Base-by-base conservation (phyloP, 2,888 invertebrate species). In the Anthophora plumipes region DNA sequence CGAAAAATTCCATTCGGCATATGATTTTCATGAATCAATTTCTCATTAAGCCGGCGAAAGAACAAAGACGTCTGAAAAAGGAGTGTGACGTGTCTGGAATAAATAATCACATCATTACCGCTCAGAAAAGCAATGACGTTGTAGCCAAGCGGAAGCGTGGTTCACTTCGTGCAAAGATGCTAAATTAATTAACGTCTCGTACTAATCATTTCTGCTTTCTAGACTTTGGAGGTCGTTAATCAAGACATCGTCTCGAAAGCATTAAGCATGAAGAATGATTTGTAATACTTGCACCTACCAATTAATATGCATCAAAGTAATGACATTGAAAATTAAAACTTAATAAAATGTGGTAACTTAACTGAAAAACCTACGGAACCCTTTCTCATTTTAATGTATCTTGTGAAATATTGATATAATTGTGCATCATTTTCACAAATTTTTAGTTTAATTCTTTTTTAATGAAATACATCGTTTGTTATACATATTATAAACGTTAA, bases 71-170 rank as follows among this genome's bases (percentile, higher is more conserved):
- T 48, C 31, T 52, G 20, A 37, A 55, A 57, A 46, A 70, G 57
- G 31, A 31, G 11, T 50, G 25, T 37, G 50, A 59, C 41, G 57
- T 57, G 67, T 68, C 25, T 12, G 22, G 52, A 78, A 80, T 80
- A 68, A 72, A 52, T 78, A 72, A 67, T 72, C 54, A 37, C 52
- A 50, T 78, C 61, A 66, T 61, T 70, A 59, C 50, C 25, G 63
- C 63, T 63, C 31, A 52, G 57, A 63, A 67, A 63, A 64, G 63
- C 57, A 63, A 69, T 67, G 82, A 72, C 60, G 78, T 77, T 83
- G 89, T 90, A 89, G 80, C 84, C 76, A 88, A 78, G 87, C 90
- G 90, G 90, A 90, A 89, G 88, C 81, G 55, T 74, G 78, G 73
- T 72, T 83, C 78, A 81, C 78, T 83, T 82, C 68, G 74, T 76